These are phyloP conservation scores for Eucera pruinosa DNA, from an alignment of 2,888 invertebrate genomes.

Conservation along the genomic window DNA sequence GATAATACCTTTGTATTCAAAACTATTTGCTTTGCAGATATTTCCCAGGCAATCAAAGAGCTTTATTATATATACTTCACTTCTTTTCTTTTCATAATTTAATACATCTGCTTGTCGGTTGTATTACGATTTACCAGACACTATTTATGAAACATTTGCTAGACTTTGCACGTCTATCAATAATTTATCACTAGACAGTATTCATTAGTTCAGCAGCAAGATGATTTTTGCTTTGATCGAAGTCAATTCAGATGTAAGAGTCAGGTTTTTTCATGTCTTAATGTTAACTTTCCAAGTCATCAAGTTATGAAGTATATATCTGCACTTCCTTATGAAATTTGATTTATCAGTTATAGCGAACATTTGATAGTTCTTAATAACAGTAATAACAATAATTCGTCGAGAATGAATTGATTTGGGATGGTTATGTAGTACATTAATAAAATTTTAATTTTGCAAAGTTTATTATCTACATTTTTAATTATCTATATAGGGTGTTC, in stretches of 20 bases:
- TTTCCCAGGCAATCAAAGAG: no score
- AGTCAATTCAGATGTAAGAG: no score
- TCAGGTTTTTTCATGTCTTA: not conserved
- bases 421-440: not conserved
- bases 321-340: not conserved
- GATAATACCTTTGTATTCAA: no score
- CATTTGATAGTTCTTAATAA: not conserved
- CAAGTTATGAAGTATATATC: not conserved
- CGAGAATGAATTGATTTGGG: constrained; percentile 38
- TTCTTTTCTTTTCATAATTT: no score
- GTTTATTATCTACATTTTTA: no score
- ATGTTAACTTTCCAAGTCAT: not conserved
- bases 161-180: not conserved
- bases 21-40: no score
- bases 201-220: not conserved
- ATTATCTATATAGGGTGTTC: no score
- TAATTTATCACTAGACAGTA: constrained; percentile 1
- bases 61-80: no score
- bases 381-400: not conserved
- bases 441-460: not conserved
- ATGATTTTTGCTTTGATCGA: not conserved
- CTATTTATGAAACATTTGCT: not conserved
- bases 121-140: no score
- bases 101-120: no score
- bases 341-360: not conserved